Evolutionary conservation across 2,113 vertebrate species (phyloP), one percentile per base, ranked within the genome.

Genomic region (Podocnemis expansa): DNA sequence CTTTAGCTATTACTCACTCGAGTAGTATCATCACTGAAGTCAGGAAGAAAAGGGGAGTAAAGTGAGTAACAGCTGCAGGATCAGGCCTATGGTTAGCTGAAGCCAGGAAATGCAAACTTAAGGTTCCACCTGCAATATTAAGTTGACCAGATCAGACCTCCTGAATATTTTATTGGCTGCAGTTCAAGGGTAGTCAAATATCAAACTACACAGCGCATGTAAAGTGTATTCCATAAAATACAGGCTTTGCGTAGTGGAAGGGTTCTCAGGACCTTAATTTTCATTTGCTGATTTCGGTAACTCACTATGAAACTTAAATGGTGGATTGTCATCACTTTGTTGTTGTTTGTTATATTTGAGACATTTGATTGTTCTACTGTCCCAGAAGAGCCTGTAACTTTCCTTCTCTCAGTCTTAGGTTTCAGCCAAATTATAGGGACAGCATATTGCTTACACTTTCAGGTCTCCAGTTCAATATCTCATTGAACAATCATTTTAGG

Each of bases 391-490:
- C 75, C 31, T 94, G 85, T 67, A 1, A 56, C 58, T 86, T n/a
- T 85, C 78, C 24, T 83, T 83, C 81, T 96, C 85, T 34, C 85
- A 54, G 81, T 63, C 84, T 51, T 10, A 85, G 41, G 56, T 80
- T 92, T 78, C 89, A 89, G 47, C 89, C 84, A 85, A 34, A 70
- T 60, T 90, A 63, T 34, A 8, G 6, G 84, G 0, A 73, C 80
- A 93, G 93, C 78, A 91, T 60, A 92, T 76, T 80, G 76, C 90
- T 60, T 10, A 54, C 52, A 60, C 56, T 79, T 76, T 54, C 70
- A 75, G 51, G 55, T 82, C 29, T 93, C 89, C 38, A 84, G 55
- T 9, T 81, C 67, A 89, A 79, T 2, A 31, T 34, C 85, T 90
- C 31, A 82, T n/a, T 89, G 51, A 58, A 11, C 21, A 76, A 51